Evolutionary conservation across 2,888 invertebrate species (phyloP), one percentile per base, ranked within the genome.

Genomic region (Orthosia gracilis): DNA sequence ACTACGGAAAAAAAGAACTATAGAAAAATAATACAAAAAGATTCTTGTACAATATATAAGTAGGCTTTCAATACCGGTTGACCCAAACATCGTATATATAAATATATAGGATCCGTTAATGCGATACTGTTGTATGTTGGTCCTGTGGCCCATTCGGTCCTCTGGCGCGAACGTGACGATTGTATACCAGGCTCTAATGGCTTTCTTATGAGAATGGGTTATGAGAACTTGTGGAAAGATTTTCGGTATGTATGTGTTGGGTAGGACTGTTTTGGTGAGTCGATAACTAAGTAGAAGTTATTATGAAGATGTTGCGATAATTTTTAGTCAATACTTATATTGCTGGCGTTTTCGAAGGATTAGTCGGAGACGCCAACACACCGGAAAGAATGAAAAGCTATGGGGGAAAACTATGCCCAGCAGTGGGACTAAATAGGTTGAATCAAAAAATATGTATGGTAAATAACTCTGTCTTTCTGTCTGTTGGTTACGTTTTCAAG

Each of bases 61-160:
- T 77, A 75, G 50, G 69, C 74, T 73, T 71, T 78, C 80, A 68
- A 80, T 78, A 78, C 79, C 69, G 69, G 74, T 55, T 72, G 78
- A 77, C 78, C 85, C 78, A 76, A 83, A 69, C 78, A 76, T 83
- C 69, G 72, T 78, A 84, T 85, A 85, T 86, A 82, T 83, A 83
- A 82, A 81, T 83, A 61, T 61, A 47, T 61, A 9, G 40, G 40
- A 75, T 52, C 64, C 65, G 76, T 82, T 88, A 88, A 88, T 88
- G 88, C 86, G 82, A 83, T 88, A 87, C 71, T 77, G 81, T 68
- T 88, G 88, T 88, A 88, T 80, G 69, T 83, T 69, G 70, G 84
- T 73, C 76, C 76, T 75, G 68, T 71, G 21, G 63, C 23, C 80
- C 80, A 76, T 80, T 82, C 58, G 73, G 84, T 78, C 80, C 80